Evolutionary conservation across 1,140 invertebrate genomes (phyloP), one percentile per base, ranked within the genome.

Genomic region (Drosophila pectinifera): DNA sequence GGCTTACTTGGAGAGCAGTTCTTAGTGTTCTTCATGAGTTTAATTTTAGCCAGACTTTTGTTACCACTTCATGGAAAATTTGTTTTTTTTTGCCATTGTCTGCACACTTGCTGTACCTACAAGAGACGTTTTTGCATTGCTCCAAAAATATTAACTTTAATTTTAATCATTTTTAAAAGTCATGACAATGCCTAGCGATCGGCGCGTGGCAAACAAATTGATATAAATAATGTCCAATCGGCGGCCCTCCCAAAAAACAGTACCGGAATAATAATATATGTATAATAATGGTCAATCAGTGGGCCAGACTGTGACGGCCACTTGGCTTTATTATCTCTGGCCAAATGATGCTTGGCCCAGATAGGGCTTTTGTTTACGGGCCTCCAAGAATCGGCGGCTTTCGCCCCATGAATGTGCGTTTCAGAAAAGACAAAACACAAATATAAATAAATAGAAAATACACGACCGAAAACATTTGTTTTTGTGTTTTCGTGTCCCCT

Each of bases 261-360:
- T 24, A 31, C 28, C 28, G 2, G 28, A 34, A 49, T 34, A 49
- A 20, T n/a, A 16, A 46, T 57, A 64, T 58, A 46, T 57, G 59
- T 58, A 14, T 20, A 22, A 63, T 51, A 68, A 48, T 70, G 36
- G 49, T 57, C 64, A 70, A 70, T 70, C 68, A 70, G 51, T 70
- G 64, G 18, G 49, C 65, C 48, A 65, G 64, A 68, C 42, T 16
- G 24, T 22, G 24, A 5, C 31, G 26, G 28, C 20, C 57, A 59
- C 57, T 59, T 38, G 64, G 36, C 61, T 43, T 20, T 42, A 51
- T 53, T 68, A 65, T 68, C 61, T 42, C 16, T 36, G 13, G 3
- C 2, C 13, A 2, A 31, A 31, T 8, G 36, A 28, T 55, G 5
- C 18, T 34, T 42, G 28, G 68, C 64, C 68, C 42, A 69, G 68